Percentiles rank a stretch among this genome's conserved stretches.
These are phyloP conservation scores for Pyrrhosoma nymphula DNA, from an alignment of 2,888 invertebrate species.

Conservation along the genomic window DNA sequence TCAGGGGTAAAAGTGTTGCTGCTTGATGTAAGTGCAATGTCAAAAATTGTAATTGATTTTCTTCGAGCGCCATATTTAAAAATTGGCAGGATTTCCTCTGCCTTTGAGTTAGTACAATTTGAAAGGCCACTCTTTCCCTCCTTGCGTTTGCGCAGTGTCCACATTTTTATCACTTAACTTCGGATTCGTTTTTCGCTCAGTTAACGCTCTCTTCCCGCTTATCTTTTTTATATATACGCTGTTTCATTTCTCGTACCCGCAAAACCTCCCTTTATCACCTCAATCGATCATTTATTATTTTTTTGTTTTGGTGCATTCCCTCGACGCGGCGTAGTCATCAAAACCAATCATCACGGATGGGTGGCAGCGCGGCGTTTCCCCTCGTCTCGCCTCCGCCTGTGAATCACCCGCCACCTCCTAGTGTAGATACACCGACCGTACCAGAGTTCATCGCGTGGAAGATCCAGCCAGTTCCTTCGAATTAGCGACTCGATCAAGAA, in stretches of 20 bases:
- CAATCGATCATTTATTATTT: neutral
- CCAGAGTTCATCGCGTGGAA: neutral
- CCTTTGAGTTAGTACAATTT: too few species aligned
- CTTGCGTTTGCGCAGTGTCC: too few species aligned
- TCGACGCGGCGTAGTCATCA: neutral
- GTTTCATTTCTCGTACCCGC: neutral
- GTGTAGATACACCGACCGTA: neutral
- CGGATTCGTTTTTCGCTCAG: too few species aligned
- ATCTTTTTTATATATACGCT: neutral
- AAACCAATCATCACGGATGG: neutral
- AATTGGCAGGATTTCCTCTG: too few species aligned
- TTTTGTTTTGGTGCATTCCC: neutral
- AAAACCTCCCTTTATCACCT: neutral
- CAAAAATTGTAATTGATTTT: too few species aligned
- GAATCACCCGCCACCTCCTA: neutral
- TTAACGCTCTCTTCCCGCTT: neutral
- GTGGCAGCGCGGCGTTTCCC: neutral
- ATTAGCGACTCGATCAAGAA: conserved; percentile 22
- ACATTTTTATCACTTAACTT: too few species aligned
- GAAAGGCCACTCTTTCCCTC: too few species aligned
- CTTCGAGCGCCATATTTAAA: too few species aligned
- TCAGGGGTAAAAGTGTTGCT: too few species aligned
- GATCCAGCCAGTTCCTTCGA: neutral
- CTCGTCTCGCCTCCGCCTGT: neutral
- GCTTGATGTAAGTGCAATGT: too few species aligned